These are phyloP conservation scores for Grantiella picta DNA, from an alignment of 2,113 vertebrate species.

Conservation along the genomic window DNA sequence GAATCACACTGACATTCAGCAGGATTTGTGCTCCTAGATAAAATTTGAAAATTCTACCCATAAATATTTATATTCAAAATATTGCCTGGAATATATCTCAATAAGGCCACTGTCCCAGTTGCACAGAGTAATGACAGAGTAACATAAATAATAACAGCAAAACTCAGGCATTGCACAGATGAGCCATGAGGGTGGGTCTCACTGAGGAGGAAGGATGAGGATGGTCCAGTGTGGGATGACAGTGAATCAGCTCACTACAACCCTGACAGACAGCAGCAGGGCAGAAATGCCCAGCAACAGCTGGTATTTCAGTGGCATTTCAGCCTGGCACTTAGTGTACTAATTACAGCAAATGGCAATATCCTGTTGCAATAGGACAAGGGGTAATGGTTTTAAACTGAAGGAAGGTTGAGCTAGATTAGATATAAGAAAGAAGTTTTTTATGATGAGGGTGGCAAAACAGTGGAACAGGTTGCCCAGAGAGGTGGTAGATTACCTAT, in stretches of 20 bases:
- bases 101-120: neutral
- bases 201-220: neutral
- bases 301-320: neutral
- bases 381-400: neutral
- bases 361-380: neutral
- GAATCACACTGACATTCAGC: constrained; percentile 34
- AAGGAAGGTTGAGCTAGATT: neutral
- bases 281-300: neutral
- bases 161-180: neutral
- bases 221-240: neutral
- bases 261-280: neutral
- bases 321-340: neutral
- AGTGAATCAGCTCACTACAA: neutral
- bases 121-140: neutral
- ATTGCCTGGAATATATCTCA: constrained; percentile 40
- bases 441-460: neutral
- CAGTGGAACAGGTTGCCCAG: neutral
- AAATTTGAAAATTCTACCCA: constrained; percentile 14
- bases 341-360: neutral
- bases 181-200: neutral
- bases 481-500: neutral
- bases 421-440: neutral
- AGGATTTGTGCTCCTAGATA: constrained; percentile 11
- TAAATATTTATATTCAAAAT: constrained; percentile 54
- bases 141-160: neutral